Evolutionary conservation across 2,797 vertebrate species (phyloP), one percentile per base, ranked within the genome.

Genomic region (Okamejei kenojei): DNA sequence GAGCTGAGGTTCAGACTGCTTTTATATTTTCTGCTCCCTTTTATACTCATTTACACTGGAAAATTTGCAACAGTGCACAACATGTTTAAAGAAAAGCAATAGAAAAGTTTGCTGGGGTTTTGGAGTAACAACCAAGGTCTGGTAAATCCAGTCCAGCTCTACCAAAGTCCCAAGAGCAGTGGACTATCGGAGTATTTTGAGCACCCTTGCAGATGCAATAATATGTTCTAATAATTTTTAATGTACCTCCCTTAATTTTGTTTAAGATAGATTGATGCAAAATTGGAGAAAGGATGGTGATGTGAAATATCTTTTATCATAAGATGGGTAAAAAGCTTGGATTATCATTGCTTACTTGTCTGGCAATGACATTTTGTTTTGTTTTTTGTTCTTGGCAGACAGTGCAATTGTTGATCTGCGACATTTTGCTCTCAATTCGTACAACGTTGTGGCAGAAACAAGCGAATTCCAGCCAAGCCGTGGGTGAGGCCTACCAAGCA

Each of bases 391-490:
- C 73, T 94, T 93, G 19, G 7, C 95, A 99, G 99, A 98, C 98
- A 93, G 96, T 98, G 95, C 98, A 99, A 96, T 97, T 99, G 93
- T 96, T 99, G 93, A 96, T 98, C 93, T 99, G 98, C 95, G 98
- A 99, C 95, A 96, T 99, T 61, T 95, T 99, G 65, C 95, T 99
- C 94, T 99, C 98, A 0, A 96, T 99, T 93, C 97, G 99, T 94
- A 99, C 99, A 93, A 97, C 96, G 90, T 95, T 99, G 93, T 99
- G 99, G 99, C 98, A 99, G 95, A 97, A 97, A 95, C 97, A 97
- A 94, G 95, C 95, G 0, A 95, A 94, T 0, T 71, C 96, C 15
- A 93, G 95, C 93, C 94, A 81, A 35, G 95, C 95, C n/a, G 96
- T 98, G 63, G 98, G 98, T 7, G 99, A 99, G 94, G 96, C 97